Conservation (phyloP, 2,888 invertebrate genomes). For the Lamproptera curius region DNA sequence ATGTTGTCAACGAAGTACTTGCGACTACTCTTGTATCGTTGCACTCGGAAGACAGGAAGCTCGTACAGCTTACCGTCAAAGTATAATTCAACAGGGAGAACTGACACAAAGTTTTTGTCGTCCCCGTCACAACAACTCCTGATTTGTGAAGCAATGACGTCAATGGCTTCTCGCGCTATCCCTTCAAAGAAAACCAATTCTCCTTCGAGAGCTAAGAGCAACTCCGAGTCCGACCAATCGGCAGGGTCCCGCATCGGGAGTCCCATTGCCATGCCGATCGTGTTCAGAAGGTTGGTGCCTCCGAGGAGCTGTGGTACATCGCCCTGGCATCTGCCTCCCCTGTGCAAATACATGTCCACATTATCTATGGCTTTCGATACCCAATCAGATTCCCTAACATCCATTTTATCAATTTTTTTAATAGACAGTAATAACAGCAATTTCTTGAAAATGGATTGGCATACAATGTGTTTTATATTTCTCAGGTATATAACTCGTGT, state of each 20-base stretch:
- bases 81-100: slow-evolving; percentile 28
- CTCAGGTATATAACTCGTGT: neutral
- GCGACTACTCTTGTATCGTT: slow-evolving; percentile 23
- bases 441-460: too few relatives aligned
- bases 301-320: slow-evolving; percentile 29
- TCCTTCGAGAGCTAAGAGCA: slow-evolving; percentile 24
- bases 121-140: slow-evolving; percentile 27
- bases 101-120: slow-evolving; percentile 27
- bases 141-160: slow-evolving; percentile 29
- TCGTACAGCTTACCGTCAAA: slow-evolving; percentile 29
- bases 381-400: slow-evolving; percentile 27
- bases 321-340: slow-evolving; percentile 30
- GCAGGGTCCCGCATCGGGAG: slow-evolving; percentile 27
- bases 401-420: slow-evolving; percentile 22
- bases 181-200: slow-evolving; percentile 28
- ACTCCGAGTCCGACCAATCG: slow-evolving; percentile 25
- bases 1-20: slow-evolving; percentile 26
- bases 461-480: neutral
- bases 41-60: slow-evolving; percentile 29
- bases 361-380: slow-evolving; percentile 26
- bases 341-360: slow-evolving; percentile 28
- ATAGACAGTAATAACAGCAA: neutral
- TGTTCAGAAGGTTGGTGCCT: slow-evolving; percentile 28
- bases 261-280: slow-evolving; percentile 26
- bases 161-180: slow-evolving; percentile 28